These are phyloP conservation scores for Echinarachnius parma DNA, from an alignment of 53 echinoderm and acorn worm genomes.

Conservation along the genomic window DNA sequence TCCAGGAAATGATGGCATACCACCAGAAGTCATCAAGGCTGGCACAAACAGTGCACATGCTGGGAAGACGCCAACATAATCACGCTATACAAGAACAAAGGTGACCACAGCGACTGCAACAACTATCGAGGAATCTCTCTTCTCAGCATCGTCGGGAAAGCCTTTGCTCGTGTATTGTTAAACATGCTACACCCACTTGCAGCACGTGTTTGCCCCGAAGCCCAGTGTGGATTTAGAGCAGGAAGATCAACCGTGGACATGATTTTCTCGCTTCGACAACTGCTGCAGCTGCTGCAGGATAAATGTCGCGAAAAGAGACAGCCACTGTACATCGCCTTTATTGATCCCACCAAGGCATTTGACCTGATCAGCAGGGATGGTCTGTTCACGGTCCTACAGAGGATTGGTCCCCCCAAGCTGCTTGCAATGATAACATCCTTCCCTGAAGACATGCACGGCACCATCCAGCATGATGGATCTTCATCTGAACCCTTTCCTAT, in stretches of 20 bases:
- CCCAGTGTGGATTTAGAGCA: conserved; percentile 61
- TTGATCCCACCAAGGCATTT: conserved; percentile 57
- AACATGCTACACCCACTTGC: conserved; percentile 30
- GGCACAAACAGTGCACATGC: too few relatives aligned
- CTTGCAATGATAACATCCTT: too few relatives aligned
- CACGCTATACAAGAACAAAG: conserved; percentile 29
- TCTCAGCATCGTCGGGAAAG: conserved; percentile 27
- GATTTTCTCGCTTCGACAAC: conserved; percentile 56
- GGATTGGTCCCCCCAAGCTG: conserved; percentile 47
- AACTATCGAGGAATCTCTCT: conserved; percentile 39
- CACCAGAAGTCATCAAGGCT: too few relatives aligned
- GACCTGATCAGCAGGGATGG: conserved; percentile 51
- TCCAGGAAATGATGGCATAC: too few relatives aligned
- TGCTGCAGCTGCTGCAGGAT: too few relatives aligned
- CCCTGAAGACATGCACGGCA: too few relatives aligned
- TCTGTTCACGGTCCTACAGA: conserved; percentile 42
- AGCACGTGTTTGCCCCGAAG: too few relatives aligned
- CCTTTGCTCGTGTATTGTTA: conserved; percentile 17
- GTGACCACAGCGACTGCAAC: conserved; percentile 30
- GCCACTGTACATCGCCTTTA: conserved; percentile 41
- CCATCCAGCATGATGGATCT: too few relatives aligned
- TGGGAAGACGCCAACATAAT: conserved; percentile 29
- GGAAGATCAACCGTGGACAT: conserved; percentile 63
- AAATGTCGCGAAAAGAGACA: conserved; percentile 45
- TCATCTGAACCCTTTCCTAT: too few relatives aligned